Conservation (phyloP, 1,140 invertebrate species). For the Heliconius melpomene region DNA sequence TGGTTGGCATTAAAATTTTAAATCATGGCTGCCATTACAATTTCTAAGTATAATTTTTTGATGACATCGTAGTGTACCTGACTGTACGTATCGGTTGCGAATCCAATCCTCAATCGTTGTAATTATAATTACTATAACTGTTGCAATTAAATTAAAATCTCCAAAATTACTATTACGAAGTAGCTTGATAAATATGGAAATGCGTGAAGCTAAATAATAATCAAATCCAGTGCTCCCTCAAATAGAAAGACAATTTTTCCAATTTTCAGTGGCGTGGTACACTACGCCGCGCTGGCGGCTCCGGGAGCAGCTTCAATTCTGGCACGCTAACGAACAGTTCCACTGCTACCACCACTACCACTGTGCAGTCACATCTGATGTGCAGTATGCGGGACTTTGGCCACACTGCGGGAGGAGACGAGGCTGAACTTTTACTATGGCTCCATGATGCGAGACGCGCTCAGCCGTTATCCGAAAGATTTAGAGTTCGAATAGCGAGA, state of each 20-base stretch:
- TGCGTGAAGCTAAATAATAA: too few relatives aligned
- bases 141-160: too few relatives aligned
- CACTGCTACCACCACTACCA: slow-evolving; percentile 47
- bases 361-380: slow-evolving; percentile 87
- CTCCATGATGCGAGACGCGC: slow-evolving; percentile 90
- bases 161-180: too few relatives aligned
- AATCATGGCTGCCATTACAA: too few relatives aligned
- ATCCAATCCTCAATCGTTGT: too few relatives aligned
- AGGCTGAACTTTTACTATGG: slow-evolving; percentile 93
- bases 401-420: slow-evolving; percentile 91
- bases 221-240: background rate
- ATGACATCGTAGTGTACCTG: too few relatives aligned
- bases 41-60: too few relatives aligned
- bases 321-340: slow-evolving; percentile 58
- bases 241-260: background rate
- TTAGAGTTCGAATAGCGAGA: slow-evolving; percentile 92
- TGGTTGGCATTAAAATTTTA: background rate
- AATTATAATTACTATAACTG: too few relatives aligned
- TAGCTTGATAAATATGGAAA: too few relatives aligned
- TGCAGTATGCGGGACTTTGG: slow-evolving; percentile 94
- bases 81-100: too few relatives aligned
- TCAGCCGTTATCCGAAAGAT: slow-evolving; percentile 91
- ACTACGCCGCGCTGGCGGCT: slow-evolving; percentile 80
- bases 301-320: slow-evolving; percentile 74
- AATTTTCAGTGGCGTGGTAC: slow-evolving; percentile 84